Evolutionary conservation across 1,140 invertebrate species (phyloP), one percentile per base, ranked within the genome.

Genomic region (Drosophila chauvacae): DNA sequence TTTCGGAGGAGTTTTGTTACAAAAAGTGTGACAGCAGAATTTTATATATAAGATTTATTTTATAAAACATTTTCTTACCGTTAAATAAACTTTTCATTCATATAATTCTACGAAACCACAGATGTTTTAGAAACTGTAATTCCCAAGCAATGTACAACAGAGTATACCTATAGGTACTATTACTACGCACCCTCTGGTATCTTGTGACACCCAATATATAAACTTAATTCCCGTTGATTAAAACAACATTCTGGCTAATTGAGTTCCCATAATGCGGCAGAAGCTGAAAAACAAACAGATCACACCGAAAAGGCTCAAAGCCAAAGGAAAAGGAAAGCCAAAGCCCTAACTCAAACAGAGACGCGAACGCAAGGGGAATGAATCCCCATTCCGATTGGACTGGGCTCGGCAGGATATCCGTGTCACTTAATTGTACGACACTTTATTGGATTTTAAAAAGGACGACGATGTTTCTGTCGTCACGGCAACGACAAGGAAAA

Each of bases 371-470:
- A 16, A 48, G 13, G 30, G 53, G 53, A 77, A 59, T 44, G 57
- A 57, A 76, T 58, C 55, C 71, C 72, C 72, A 58, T 66, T 65
- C 71, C 61, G 62, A 56, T 48, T 78, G 63, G 39, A 41, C 26
- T 57, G 39, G 64, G 50, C 85, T 18, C 84, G 35, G 73, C 84
- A 81, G 84, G 84, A 84, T 78, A 90, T 84, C 80, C 80, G 74
- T 87, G 80, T 87, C 85, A 74, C 73, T 87, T 88, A 87, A 87
- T 87, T 87, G 84, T 87, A 60, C 45, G 84, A 88, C 84, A 87
- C 84, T 87, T 87, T 87, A 87, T 87, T 90, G 84, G 84, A 87
- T 87, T 87, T 87, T 90, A 87, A 87, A 87, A 88, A 87, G 71
- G 81, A 73, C 76, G 77, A 73, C 76, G 47, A 7, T 39, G 60